Percentiles rank a stretch among this genome's conserved stretches.
phyloP scores from a whole-genome alignment of 1,140 invertebrate species.

The Babylonia areolata region DNA sequence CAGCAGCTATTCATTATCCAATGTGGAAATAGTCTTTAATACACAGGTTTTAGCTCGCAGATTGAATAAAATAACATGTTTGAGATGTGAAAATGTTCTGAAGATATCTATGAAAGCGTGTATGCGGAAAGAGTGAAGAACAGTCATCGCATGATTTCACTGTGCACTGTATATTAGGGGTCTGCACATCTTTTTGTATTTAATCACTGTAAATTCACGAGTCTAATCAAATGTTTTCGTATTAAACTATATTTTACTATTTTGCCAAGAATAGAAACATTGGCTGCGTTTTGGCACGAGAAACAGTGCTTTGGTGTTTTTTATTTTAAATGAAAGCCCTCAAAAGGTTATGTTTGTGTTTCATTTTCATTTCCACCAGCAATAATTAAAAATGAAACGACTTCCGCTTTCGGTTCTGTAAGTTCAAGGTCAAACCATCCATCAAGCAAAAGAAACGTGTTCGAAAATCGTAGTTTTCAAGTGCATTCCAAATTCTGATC shows the following conservation, averaged over 20 bases:
- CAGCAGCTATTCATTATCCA: too few species aligned
- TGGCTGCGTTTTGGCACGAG: not conserved
- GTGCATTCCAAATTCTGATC: not conserved
- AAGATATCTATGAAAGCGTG: too few species aligned
- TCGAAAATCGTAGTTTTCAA: not conserved
- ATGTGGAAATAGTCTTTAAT: too few species aligned
- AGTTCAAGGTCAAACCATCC: not conserved
- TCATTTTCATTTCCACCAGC: not conserved
- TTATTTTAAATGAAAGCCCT: not conserved
- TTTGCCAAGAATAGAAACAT: not conserved
- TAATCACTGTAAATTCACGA: not conserved
- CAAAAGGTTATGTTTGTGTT: not conserved
- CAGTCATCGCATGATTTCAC: too few species aligned
- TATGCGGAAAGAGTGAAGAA: too few species aligned
- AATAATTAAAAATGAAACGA: not conserved
- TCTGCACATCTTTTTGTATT: not conserved
- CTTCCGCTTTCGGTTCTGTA: slow-evolving; percentile 8
- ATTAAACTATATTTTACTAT: not conserved
- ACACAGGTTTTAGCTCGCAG: too few species aligned
- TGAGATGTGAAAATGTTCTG: too few species aligned
- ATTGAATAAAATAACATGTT: too few species aligned
- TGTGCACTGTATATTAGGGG: too few species aligned
- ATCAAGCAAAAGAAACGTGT: not conserved
- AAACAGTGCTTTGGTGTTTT: not conserved
- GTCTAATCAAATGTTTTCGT: not conserved